Conservation (phyloP, 1,140 invertebrate genomes). For the Micrasema longulum region DNA sequence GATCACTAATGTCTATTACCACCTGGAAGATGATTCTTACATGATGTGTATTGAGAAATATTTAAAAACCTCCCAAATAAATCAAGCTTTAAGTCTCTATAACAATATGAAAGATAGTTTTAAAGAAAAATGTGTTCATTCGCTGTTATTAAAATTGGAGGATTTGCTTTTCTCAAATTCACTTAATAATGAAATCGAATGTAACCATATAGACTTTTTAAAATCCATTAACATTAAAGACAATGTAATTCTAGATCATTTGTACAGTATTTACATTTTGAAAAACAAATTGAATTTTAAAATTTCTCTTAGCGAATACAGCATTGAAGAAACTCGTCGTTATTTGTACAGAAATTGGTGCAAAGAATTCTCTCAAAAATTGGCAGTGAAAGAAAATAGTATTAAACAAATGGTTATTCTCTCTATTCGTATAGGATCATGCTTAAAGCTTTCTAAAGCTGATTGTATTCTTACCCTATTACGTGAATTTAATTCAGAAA, state of each 20-base stretch:
- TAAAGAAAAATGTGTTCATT: conserved; percentile 41
- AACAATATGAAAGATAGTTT: conserved; percentile 39
- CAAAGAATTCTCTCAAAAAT: conserved; percentile 30
- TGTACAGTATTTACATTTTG: conserved; percentile 45
- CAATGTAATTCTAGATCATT: conserved; percentile 29
- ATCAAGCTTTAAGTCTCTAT: conserved; percentile 43
- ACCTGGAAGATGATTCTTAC: conserved; percentile 48
- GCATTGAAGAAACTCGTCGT: conserved; percentile 39
- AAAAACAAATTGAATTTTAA: conserved; percentile 47
- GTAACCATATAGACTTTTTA: conserved; percentile 50
- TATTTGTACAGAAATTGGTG: conserved; percentile 48
- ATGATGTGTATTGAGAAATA: conserved; percentile 46
- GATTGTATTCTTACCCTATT: conserved; percentile 40
- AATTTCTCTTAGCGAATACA: conserved; percentile 48
- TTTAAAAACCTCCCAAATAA: conserved; percentile 36
- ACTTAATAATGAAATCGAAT: conserved; percentile 25
- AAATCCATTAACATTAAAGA: conserved; percentile 38
- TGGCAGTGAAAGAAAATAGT: neutral
- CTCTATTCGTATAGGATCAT: conserved; percentile 33
- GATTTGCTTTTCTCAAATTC: conserved; percentile 30
- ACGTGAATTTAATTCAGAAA: conserved; percentile 11
- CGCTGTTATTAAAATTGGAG: conserved; percentile 44
- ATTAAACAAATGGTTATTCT: conserved; percentile 18
- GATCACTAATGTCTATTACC: conserved; percentile 46
- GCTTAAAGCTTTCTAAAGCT: conserved; percentile 42